Evolutionary conservation across 2,113 vertebrate species (phyloP).

Genomic region (Caranx melampygus): DNA sequence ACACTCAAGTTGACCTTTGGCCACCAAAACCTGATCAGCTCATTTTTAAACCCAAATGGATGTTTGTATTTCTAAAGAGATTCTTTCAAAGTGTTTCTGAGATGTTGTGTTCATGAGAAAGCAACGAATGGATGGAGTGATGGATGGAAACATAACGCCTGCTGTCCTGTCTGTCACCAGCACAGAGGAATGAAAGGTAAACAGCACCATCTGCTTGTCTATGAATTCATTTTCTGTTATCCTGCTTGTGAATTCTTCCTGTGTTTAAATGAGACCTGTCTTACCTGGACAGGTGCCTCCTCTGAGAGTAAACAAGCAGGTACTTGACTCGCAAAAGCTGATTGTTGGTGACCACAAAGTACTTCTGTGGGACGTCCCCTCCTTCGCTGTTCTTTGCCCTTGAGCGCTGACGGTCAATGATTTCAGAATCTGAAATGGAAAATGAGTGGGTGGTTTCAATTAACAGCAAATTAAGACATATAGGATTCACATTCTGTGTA

Average conservation of each 20-base stretch:
- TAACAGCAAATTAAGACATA: background rate
- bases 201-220: too few species aligned
- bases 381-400: constrained; percentile 95
- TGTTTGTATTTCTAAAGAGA: too few species aligned
- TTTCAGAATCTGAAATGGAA: constrained; percentile 88
- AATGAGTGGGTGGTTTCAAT: background rate
- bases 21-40: too few species aligned
- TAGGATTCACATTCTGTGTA: background rate
- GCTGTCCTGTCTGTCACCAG: too few species aligned
- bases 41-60: too few species aligned
- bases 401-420: constrained; percentile 90
- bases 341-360: constrained; percentile 98
- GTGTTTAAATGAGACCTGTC: constrained; percentile 34
- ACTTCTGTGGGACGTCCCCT: constrained; percentile 95
- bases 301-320: constrained; percentile 95
- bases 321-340: constrained; percentile 95
- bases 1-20: too few species aligned
- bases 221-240: background rate
- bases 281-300: constrained; percentile 89
- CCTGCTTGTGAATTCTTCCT: background rate
- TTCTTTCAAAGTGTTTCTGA: too few species aligned
- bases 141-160: too few species aligned
- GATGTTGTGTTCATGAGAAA: too few species aligned
- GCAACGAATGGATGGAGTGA: too few species aligned
- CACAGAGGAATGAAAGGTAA: too few species aligned